phyloP scores from a whole-genome alignment of 2,797 vertebrate species.

The Momotus momota region DNA sequence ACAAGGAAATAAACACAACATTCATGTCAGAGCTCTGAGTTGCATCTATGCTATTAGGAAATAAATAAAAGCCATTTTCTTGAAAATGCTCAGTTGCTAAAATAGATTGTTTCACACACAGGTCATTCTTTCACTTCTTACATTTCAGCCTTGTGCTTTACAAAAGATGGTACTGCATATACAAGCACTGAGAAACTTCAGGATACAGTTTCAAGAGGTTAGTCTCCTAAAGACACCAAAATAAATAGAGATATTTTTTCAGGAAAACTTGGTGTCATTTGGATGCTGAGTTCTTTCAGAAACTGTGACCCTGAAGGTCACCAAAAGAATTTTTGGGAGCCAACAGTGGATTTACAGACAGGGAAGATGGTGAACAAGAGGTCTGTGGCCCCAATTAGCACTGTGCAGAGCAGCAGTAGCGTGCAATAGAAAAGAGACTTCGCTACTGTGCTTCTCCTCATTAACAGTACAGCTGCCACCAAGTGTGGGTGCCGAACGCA shows the following conservation, averaged over 20 bases:
- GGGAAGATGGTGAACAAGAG: slow-evolving; percentile 52
- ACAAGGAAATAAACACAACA: slow-evolving; percentile 41
- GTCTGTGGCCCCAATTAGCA: slow-evolving; percentile 65
- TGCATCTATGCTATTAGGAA: not conserved
- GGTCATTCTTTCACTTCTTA: not conserved
- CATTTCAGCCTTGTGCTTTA: not conserved
- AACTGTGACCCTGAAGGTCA: slow-evolving; percentile 61
- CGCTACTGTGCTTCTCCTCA: slow-evolving; percentile 13
- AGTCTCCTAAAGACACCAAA: not conserved
- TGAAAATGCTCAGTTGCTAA: slow-evolving; percentile 6
- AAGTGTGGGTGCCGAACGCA: not conserved
- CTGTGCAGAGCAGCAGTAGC: slow-evolving; percentile 19
- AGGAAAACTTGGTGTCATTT: slow-evolving; percentile 42
- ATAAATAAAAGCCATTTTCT: slow-evolving; percentile 21
- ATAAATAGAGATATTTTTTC: slow-evolving; percentile 47
- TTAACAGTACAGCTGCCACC: slow-evolving; percentile 47
- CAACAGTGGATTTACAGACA: slow-evolving; percentile 57
- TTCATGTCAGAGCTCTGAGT: not conserved
- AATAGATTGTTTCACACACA: not conserved
- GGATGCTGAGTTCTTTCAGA: slow-evolving; percentile 31
- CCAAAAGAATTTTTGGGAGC: slow-evolving; percentile 56
- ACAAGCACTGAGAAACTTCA: not conserved
- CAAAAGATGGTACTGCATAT: not conserved
- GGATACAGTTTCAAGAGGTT: not conserved
- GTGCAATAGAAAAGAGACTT: not conserved